A percentile compares a stretch with the other conserved stretches of the same genome.
These are phyloP conservation scores for Apamea anceps DNA, from an alignment of 2,888 invertebrate genomes.

Conservation along the genomic window DNA sequence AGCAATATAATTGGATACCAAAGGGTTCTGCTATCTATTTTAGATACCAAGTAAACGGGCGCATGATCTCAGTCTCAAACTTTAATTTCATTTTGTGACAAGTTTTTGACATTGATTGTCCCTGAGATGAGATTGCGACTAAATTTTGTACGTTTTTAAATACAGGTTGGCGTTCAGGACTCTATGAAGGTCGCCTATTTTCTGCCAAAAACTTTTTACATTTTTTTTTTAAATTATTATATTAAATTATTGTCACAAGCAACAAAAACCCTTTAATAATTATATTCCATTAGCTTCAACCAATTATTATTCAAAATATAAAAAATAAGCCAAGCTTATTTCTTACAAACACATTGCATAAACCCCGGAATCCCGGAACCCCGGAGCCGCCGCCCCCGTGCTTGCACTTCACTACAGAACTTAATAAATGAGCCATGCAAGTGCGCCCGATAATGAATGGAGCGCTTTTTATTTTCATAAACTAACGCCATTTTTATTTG, in stretches of 20 bases:
- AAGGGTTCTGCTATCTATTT: background rate
- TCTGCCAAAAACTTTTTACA: background rate
- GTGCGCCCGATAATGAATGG: constrained; percentile 72
- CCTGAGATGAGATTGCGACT: background rate
- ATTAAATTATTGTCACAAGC: background rate
- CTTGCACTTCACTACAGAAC: constrained; percentile 51
- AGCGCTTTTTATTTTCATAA: constrained; percentile 74
- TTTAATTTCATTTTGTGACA: too few relatives aligned
- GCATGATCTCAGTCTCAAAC: background rate
- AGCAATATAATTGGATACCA: background rate
- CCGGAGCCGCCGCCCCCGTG: constrained; percentile 1
- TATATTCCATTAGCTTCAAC: background rate
- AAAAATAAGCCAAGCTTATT: background rate
- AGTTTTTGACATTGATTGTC: background rate
- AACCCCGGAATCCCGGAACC: constrained; percentile 20
- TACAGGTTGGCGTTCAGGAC: background rate
- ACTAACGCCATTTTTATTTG: constrained; percentile 74
- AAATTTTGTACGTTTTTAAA: background rate
- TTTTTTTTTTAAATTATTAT: too few relatives aligned
- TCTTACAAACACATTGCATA: background rate
- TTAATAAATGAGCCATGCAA: constrained; percentile 69
- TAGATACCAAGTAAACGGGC: background rate
- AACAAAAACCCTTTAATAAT: background rate
- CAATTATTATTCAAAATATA: background rate
- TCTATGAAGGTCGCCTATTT: too few relatives aligned